phyloP scores from a whole-genome alignment of 2,888 invertebrate species.

The Sarcophaga carnaria region DNA sequence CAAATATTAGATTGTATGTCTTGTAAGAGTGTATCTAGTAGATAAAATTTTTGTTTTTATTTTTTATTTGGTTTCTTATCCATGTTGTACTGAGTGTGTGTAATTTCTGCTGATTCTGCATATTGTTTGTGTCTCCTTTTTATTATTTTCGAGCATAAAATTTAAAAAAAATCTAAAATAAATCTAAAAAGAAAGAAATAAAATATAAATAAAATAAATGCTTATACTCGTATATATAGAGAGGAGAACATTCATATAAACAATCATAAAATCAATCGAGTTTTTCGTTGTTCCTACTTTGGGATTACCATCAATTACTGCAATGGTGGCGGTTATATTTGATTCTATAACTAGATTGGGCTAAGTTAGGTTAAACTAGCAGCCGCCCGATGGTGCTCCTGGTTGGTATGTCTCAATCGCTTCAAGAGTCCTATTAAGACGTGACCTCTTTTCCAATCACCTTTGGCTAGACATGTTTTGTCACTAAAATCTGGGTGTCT shows the following conservation, averaged over 20 bases:
- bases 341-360: too few relatives aligned
- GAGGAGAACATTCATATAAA: constrained; percentile 2
- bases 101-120: constrained; percentile 61
- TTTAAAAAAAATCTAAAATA: constrained; percentile 52
- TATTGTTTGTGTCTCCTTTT: background rate
- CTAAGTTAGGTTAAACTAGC: background rate
- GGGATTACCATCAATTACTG: too few relatives aligned
- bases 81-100: constrained; percentile 37
- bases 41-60: constrained; percentile 54
- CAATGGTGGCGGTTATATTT: too few relatives aligned
- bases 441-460: too few relatives aligned
- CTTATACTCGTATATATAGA: background rate
- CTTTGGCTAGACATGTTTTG: too few relatives aligned
- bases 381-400: background rate
- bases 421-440: background rate
- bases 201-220: background rate
- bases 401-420: too few relatives aligned
- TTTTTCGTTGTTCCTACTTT: constrained; percentile 12
- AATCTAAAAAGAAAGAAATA: background rate
- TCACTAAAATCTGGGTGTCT: too few relatives aligned
- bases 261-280: constrained; percentile 21
- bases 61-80: background rate
- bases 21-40: constrained; percentile 48
- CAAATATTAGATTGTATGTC: constrained; percentile 55
- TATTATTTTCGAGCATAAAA: constrained; percentile 53